Percentiles rank a stretch among this genome's conserved stretches.
phyloP scores from a whole-genome alignment of 2,113 vertebrate genomes.

The Cromileptes altivelis region DNA sequence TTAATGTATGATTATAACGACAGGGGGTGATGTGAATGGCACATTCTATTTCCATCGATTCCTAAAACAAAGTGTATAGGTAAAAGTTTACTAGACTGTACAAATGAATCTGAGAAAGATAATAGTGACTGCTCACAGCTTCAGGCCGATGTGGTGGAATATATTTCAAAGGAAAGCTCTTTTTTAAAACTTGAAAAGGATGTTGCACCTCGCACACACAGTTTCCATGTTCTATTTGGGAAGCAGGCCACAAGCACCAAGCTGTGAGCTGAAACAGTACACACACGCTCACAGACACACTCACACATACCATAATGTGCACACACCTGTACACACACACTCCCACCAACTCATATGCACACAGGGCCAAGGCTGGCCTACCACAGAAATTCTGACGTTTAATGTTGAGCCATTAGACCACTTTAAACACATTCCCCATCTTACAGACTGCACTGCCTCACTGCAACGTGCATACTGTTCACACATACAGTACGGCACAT shows the following conservation, averaged over 20 bases:
- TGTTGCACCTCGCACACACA: constrained; percentile 15
- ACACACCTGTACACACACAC: constrained; percentile 44
- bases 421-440: constrained; percentile 69
- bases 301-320: background rate
- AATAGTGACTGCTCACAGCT: background rate
- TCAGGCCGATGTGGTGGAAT: constrained; percentile 8
- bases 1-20: background rate
- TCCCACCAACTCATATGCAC: constrained; percentile 11
- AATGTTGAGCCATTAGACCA: constrained; percentile 60
- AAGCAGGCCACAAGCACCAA: constrained; percentile 33
- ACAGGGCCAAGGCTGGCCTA: constrained; percentile 42
- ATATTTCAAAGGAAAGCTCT: constrained; percentile 18
- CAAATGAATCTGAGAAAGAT: constrained; percentile 1
- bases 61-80: background rate
- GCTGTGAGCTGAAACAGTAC: constrained; percentile 15
- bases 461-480: constrained; percentile 29
- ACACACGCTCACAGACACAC: constrained; percentile 12
- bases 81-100: background rate
- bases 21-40: background rate
- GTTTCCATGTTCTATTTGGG: constrained; percentile 64
- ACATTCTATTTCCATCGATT: background rate
- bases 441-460: constrained; percentile 44
- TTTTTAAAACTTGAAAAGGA: background rate
- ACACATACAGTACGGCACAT: constrained; percentile 40
- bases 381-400: constrained; percentile 69